Base-by-base conservation (phyloP, 2,113 vertebrate species). In the Microcebus ravelobensis region DNA sequence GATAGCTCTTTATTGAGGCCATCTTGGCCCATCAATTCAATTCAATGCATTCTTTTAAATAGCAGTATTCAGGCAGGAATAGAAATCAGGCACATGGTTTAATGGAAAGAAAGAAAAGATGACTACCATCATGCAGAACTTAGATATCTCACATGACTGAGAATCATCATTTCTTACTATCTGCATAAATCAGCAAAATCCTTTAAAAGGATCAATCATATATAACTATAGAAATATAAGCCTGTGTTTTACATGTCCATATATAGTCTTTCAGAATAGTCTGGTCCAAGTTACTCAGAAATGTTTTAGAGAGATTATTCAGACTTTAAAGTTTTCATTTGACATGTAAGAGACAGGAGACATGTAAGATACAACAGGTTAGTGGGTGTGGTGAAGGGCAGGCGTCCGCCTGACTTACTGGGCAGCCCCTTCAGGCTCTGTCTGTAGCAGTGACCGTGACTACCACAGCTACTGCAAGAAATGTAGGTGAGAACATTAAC, bases 131-230 rank as follows among this genome's bases (percentile, higher is more conserved):
- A 63, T 42, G 50, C 36, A 61, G 82, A 87, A 96, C 36, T 86
- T 90, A 18, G 2, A 59, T 52, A 45, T 45, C 63, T 81, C 29
- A 73, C 10, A 52, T 36, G 20, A 94, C 55, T 57, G 80, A 74
- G 29, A 87, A 65, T 79, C n/a, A 57, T 23, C 67, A 4, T 20
- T 55, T 55, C 52, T 20, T 20, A 55, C 18, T 55, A 6, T 57
- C 20, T 87, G 59, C 18, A 6, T 83, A 94, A 71, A 7, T 79
- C 57, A 59, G 36, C 65, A 85, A 65, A 65, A 42, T 59, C 76
- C 59, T 96, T 82, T 81, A 87, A 88, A 91, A 70, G 4, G 83
- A n/a, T 90, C 89, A 95, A 59, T n/a, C 13, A 14, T 50, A 55
- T n/a, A 6, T 63, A 59, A 71, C 31, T 79, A 15, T 18, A 84